A percentile compares a stretch with the other conserved stretches of the same genome.
Evolutionary conservation across 2,888 invertebrate genomes (phyloP).

Genomic region (Xylophagus ater): DNA sequence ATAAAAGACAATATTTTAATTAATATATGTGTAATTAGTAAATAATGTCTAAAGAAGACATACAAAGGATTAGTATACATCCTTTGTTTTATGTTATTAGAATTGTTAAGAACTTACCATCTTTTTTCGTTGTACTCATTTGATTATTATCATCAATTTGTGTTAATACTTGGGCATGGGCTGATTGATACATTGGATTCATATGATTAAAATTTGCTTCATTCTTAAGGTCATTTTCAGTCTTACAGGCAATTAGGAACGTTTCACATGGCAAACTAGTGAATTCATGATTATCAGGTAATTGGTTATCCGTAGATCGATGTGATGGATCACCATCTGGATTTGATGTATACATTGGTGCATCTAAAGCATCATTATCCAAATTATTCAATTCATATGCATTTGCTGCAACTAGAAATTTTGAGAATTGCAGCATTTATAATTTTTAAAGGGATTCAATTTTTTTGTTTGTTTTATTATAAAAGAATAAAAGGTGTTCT

Average conservation of each 20-base stretch:
- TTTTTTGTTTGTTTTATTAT: too few species aligned
- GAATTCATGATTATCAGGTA: slow-evolving; percentile 29
- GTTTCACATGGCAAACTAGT: slow-evolving; percentile 40
- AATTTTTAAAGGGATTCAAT: too few species aligned
- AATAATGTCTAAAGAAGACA: too few species aligned
- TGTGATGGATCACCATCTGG: slow-evolving; percentile 4
- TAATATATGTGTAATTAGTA: too few species aligned
- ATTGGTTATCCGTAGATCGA: slow-evolving; percentile 15
- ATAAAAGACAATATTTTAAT: too few species aligned
- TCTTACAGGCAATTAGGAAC: slow-evolving; percentile 19
- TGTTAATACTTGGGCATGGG: slow-evolving; percentile 45
- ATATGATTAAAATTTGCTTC: slow-evolving; percentile 52
- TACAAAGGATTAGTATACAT: too few species aligned
- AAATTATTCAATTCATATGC: slow-evolving; percentile 55
- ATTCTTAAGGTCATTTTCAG: slow-evolving; percentile 38
- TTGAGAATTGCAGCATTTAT: too few species aligned
- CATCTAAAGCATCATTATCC: slow-evolving; percentile 53
- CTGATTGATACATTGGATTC: slow-evolving; percentile 65
- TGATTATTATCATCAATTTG: slow-evolving; percentile 3
- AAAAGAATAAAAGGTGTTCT: too few species aligned
- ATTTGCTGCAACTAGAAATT: slow-evolving; percentile 52
- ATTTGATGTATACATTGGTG: slow-evolving; percentile 35
- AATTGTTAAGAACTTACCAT: slow-evolving; percentile 39
- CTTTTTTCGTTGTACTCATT: slow-evolving; percentile 31
- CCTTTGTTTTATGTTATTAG: neutral